Evolutionary conservation across 1,140 invertebrate species (phyloP).

Genomic region (Eriosoma lanigerum): DNA sequence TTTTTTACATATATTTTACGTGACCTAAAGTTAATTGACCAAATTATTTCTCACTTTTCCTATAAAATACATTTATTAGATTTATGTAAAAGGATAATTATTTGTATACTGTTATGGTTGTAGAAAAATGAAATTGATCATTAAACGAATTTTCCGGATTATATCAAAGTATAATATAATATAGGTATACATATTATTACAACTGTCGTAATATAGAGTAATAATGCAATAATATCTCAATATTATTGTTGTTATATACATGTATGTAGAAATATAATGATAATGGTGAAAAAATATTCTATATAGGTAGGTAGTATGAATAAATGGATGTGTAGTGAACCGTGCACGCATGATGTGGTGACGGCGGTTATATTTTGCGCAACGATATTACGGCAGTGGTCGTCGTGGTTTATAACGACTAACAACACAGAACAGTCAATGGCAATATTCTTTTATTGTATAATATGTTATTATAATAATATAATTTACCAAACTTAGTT

Average conservation of each 20-base stretch:
- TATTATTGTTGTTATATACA: no score
- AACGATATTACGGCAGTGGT: constrained; percentile 28
- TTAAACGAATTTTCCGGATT: constrained; percentile 31
- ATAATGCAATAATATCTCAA: constrained; percentile 16
- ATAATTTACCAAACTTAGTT: no score
- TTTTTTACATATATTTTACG: no score
- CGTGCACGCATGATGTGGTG: not conserved
- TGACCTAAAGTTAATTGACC: no score
- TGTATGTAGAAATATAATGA: constrained; percentile 10
- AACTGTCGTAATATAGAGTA: not conserved
- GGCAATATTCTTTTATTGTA: not conserved
- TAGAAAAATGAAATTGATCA: not conserved
- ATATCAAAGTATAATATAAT: not conserved
- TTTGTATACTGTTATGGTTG: not conserved
- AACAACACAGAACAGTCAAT: no score
- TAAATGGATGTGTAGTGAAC: constrained; percentile 24
- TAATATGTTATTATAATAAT: not conserved
- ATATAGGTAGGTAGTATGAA: no score
- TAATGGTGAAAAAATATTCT: not conserved
- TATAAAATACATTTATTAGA: no score
- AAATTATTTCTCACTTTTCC: no score
- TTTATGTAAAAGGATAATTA: no score
- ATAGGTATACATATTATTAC: no score
- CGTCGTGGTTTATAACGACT: constrained; percentile 21
- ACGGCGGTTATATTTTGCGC: constrained; percentile 23